Conservation (phyloP, 2,797 vertebrate genomes). For the Coranthus polyacanthus region DNA sequence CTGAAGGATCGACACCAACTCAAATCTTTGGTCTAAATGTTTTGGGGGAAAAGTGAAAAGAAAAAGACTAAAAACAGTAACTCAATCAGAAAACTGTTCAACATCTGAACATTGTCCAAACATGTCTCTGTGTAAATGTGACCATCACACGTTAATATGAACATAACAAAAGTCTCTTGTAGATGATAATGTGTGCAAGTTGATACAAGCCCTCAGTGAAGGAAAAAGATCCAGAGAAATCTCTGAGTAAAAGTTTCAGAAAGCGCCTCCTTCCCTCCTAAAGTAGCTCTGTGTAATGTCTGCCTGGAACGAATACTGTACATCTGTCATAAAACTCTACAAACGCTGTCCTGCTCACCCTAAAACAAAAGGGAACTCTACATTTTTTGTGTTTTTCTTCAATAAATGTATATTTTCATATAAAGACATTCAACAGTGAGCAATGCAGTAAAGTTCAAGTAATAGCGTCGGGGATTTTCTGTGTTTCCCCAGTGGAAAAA, state of each 20-base stretch:
- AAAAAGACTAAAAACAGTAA: conserved; percentile 39
- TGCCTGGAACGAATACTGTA: conserved; percentile 71
- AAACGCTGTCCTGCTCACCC: conserved; percentile 61
- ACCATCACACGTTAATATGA: conserved; percentile 62
- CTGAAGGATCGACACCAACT: conserved; percentile 64
- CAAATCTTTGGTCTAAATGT: conserved; percentile 85
- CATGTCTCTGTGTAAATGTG: conserved; percentile 53
- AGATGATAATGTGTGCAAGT: conserved; percentile 77
- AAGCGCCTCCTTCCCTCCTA: conserved; percentile 43
- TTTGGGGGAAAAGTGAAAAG: conserved; percentile 1
- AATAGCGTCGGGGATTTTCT: conserved; percentile 83
- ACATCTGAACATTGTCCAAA: no score
- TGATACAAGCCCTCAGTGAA: conserved; percentile 65
- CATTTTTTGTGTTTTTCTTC: conserved; percentile 54
- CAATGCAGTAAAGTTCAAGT: conserved; percentile 90
- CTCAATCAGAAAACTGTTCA: conserved; percentile 40
- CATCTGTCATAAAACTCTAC: conserved; percentile 71
- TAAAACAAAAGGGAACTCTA: conserved; percentile 63
- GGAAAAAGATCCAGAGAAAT: conserved; percentile 46
- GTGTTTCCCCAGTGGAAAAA: conserved; percentile 62
- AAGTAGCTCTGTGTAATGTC: conserved; percentile 49
- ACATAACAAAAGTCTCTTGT: conserved; percentile 65
- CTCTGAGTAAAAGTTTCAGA: conserved; percentile 60
- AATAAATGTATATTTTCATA: conserved; percentile 83
- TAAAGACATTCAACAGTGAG: conserved; percentile 91